Percentiles rank a stretch among this genome's conserved stretches.
phyloP scores from a whole-genome alignment of 1,140 invertebrate species.

The Drosophila ananassae region DNA sequence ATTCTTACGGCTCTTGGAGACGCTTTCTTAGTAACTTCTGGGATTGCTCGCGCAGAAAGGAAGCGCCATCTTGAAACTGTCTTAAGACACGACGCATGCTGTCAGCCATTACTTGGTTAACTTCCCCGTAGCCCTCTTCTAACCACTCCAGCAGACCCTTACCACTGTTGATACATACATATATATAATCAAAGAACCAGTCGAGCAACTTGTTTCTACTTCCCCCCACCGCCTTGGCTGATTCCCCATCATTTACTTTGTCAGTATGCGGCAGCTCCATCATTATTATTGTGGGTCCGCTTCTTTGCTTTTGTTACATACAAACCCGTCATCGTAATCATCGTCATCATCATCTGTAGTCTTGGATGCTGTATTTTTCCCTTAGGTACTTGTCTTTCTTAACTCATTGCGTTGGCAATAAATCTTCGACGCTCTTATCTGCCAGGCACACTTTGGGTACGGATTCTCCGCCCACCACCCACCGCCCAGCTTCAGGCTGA shows the following conservation, averaged over 20 bases:
- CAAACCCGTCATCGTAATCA: conserved; percentile 69
- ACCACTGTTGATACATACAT: neutral
- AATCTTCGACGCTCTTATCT: conserved; percentile 82
- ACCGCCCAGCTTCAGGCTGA: neutral
- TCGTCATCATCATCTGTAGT: conserved; percentile 26
- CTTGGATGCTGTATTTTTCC: conserved; percentile 56
- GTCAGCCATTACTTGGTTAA: conserved; percentile 78
- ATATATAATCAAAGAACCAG: conserved; percentile 64
- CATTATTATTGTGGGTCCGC: conserved; percentile 73
- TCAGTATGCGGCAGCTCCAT: conserved; percentile 81
- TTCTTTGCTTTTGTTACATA: conserved; percentile 46
- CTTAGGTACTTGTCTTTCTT: conserved; percentile 83
- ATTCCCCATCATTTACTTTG: conserved; percentile 82
- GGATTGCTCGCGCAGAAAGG: neutral
- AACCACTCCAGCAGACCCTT: neutral
- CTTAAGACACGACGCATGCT: conserved; percentile 64
- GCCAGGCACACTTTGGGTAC: conserved; percentile 60
- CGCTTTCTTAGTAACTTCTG: neutral
- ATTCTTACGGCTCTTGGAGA: neutral
- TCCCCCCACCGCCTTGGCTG: conserved; percentile 41
- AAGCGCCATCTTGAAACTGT: conserved; percentile 73
- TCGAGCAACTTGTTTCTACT: conserved; percentile 33
- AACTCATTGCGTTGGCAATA: conserved; percentile 84
- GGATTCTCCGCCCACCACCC: conserved; percentile 4
- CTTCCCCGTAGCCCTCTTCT: conserved; percentile 5